Base-by-base conservation (phyloP, 2,888 invertebrate species). In the Rotaria socialis region DNA sequence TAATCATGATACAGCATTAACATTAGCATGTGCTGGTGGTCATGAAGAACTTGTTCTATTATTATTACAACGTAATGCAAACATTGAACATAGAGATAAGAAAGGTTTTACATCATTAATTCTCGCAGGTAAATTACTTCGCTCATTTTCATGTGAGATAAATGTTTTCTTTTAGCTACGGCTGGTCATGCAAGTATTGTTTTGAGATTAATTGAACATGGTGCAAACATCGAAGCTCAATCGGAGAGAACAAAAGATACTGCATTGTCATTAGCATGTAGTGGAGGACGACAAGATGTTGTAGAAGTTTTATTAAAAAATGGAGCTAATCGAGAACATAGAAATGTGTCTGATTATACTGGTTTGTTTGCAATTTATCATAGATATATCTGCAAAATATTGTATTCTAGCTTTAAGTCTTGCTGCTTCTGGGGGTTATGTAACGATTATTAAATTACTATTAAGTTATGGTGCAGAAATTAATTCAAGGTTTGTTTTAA, bases 171-270 rank as follows among this genome's bases (percentile, higher is more conserved):
- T 19, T 75, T 80, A 80, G 97, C 98, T 50, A 97, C 98, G 24
- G 97, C 97, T 41, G 98, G 98, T 0, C 96, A 96, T 90, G 94
- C 95, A 87, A 90, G 90, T 85, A 94, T 96, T 47, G 97, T 97
- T 19, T 97, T 97, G 89, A 95, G 96, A 89, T 93, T 99, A 11
- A 92, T 99, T 86, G 96, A 96, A 91, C 94, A 95, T 91, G 95
- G 95, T 88, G 97, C 97, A n/a, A 96, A 97, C 90, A 94, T 99
- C 89, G 99, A 99, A 91, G 98, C 98, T 58, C 97, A 98, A 92
- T 97, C 97, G 0, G 99, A 99, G 92, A 94, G 98, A 89, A 99
- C 98, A 88, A 99, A 99, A 93, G 99, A 98, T 92, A 98, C 98
- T 27, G 97, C 98, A 86, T 93, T 99, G 87, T 98, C 98, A 60